Evolutionary conservation across 2,888 invertebrate species (phyloP).

Genomic region (Orthosia gracilis): DNA sequence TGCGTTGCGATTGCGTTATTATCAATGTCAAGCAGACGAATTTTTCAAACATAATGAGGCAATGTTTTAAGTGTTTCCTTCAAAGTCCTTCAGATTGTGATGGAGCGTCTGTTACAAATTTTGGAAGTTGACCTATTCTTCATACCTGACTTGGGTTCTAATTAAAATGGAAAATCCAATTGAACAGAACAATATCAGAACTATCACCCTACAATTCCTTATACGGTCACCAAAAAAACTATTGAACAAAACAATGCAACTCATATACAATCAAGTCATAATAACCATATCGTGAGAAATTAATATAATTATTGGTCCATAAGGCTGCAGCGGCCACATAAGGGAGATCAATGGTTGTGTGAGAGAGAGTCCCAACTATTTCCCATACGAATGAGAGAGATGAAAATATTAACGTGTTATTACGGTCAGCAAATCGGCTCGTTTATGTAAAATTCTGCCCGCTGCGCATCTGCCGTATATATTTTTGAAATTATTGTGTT

Average conservation of each 20-base stretch:
- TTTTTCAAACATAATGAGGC: no score
- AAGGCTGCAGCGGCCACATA: conserved; percentile 72
- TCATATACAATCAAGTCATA: conserved; percentile 79
- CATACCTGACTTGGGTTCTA: background rate
- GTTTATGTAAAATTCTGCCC: conserved; percentile 82
- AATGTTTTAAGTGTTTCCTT: no score
- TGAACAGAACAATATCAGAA: conserved; percentile 2
- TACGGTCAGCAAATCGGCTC: conserved; percentile 82
- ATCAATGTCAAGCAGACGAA: no score
- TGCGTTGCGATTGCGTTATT: no score
- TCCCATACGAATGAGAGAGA: conserved; percentile 32
- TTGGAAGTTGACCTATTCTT: no score
- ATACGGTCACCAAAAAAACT: conserved; percentile 62
- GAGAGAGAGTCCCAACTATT: conserved; percentile 67
- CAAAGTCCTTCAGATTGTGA: no score
- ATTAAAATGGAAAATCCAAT: background rate
- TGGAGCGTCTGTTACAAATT: no score
- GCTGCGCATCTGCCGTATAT: conserved; percentile 64
- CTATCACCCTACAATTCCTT: conserved; percentile 30
- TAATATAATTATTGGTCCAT: conserved; percentile 85
- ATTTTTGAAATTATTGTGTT: conserved; percentile 50
- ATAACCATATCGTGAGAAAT: conserved; percentile 82
- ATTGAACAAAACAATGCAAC: conserved; percentile 69
- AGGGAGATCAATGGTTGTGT: conserved; percentile 63
- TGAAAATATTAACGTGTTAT: conserved; percentile 73